Percentiles rank a stretch among this genome's conserved stretches.
Evolutionary conservation across 2,888 invertebrate species (phyloP).

Genomic region (Agrochola lychnidis): DNA sequence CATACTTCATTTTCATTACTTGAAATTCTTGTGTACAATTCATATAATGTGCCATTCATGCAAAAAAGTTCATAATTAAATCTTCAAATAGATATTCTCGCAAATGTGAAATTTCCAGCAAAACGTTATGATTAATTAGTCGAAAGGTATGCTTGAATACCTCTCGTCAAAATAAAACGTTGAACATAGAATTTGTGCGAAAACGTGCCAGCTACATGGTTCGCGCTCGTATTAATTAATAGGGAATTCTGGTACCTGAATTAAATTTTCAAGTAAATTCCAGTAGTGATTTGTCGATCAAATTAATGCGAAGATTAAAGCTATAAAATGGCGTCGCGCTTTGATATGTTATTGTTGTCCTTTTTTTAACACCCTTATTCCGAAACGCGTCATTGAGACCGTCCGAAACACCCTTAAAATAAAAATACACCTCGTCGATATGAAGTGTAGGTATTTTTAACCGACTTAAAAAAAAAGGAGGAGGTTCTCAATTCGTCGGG

Average conservation of each 20-base stretch:
- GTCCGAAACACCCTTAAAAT: background rate
- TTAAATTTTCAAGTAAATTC: slow-evolving; percentile 55
- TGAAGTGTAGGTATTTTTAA: background rate
- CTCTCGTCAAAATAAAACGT: slow-evolving; percentile 54
- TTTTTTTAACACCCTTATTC: background rate
- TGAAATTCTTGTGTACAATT: background rate
- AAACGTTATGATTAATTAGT: slow-evolving; percentile 52
- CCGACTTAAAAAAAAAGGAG: no score
- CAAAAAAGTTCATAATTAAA: slow-evolving; percentile 11
- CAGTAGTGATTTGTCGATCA: slow-evolving; percentile 51
- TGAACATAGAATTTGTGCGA: slow-evolving; percentile 50
- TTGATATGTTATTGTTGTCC: background rate
- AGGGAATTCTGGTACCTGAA: slow-evolving; percentile 33
- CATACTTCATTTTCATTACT: background rate
- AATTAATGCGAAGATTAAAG: slow-evolving; percentile 49
- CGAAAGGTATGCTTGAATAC: slow-evolving; percentile 45
- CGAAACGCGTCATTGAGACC: background rate
- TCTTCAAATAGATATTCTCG: slow-evolving; percentile 22
- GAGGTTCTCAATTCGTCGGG: no score
- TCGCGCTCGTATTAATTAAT: slow-evolving; percentile 45
- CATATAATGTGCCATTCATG: background rate
- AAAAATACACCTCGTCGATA: background rate
- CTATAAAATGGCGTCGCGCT: slow-evolving; percentile 4
- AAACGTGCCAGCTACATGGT: slow-evolving; percentile 44
- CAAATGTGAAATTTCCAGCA: slow-evolving; percentile 34